Evolutionary conservation across 1,140 invertebrate species (phyloP).

Genomic region (Heliconius eleuchia): DNA sequence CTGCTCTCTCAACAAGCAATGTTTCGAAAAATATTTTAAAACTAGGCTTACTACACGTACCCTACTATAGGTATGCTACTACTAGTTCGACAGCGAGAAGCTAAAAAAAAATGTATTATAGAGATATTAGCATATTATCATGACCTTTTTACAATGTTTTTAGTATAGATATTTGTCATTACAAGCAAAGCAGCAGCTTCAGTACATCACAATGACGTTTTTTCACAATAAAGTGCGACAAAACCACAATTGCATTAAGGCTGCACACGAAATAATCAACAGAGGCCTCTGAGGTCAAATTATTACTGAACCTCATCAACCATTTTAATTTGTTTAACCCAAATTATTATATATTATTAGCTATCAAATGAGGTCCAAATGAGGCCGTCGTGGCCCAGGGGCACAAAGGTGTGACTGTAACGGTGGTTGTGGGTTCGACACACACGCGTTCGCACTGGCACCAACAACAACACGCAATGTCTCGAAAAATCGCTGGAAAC

Average conservation of each 20-base stretch:
- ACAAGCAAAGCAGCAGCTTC: not conserved
- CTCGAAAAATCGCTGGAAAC: too few relatives aligned
- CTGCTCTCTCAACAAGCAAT: too few relatives aligned
- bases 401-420: too few relatives aligned
- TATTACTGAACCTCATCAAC: not conserved
- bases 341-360: not conserved
- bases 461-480: too few relatives aligned
- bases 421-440: too few relatives aligned
- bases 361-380: not conserved
- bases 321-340: not conserved
- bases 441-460: too few relatives aligned
- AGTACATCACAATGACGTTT: not conserved
- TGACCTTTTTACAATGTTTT: not conserved
- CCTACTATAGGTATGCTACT: too few relatives aligned
- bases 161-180: not conserved
- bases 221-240: not conserved
- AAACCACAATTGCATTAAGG: conserved; percentile 4
- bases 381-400: too few relatives aligned
- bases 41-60: too few relatives aligned
- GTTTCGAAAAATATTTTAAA: too few relatives aligned
- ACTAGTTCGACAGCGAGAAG: too few relatives aligned
- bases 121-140: not conserved
- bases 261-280: conserved; percentile 6
- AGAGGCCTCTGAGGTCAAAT: not conserved
- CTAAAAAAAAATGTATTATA: not conserved